phyloP scores from a whole-genome alignment of 2,113 vertebrate species.

The Cairina moschata region DNA sequence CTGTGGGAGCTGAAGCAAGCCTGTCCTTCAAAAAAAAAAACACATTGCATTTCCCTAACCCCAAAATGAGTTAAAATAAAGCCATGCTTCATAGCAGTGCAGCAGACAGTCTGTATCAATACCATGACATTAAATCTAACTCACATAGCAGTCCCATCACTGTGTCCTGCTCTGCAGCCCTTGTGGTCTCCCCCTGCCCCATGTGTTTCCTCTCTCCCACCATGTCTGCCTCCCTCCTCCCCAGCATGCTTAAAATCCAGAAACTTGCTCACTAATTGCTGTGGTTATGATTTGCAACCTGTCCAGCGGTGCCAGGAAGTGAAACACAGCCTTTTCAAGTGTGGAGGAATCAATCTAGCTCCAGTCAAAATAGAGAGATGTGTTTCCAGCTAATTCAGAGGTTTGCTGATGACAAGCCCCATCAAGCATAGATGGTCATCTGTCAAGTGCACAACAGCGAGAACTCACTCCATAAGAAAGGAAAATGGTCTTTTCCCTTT shows the following conservation, averaged over 20 bases:
- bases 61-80: not conserved
- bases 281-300: constrained; percentile 69
- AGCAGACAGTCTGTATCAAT: not conserved
- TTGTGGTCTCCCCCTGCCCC: not conserved
- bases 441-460: constrained; percentile 23
- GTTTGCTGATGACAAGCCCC: constrained; percentile 31
- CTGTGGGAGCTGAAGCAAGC: not conserved
- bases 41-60: not conserved
- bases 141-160: not conserved
- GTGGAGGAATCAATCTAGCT: constrained; percentile 39
- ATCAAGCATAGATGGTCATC: not conserved
- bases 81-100: not conserved
- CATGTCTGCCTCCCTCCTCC: not conserved
- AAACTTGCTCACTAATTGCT: constrained; percentile 65
- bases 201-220: accelerated
- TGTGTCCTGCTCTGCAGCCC: not conserved
- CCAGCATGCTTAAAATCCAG: constrained; percentile 19
- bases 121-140: not conserved
- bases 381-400: constrained; percentile 33
- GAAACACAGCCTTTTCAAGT: constrained; percentile 57
- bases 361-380: constrained; percentile 61
- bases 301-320: constrained; percentile 54
- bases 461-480: constrained; percentile 10
- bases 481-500: not conserved
- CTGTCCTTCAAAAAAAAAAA: not conserved